A percentile compares a stretch with the other conserved stretches of the same genome.
phyloP scores from a whole-genome alignment of 2,888 invertebrate species.

The Orthonychiurus folsomi region DNA sequence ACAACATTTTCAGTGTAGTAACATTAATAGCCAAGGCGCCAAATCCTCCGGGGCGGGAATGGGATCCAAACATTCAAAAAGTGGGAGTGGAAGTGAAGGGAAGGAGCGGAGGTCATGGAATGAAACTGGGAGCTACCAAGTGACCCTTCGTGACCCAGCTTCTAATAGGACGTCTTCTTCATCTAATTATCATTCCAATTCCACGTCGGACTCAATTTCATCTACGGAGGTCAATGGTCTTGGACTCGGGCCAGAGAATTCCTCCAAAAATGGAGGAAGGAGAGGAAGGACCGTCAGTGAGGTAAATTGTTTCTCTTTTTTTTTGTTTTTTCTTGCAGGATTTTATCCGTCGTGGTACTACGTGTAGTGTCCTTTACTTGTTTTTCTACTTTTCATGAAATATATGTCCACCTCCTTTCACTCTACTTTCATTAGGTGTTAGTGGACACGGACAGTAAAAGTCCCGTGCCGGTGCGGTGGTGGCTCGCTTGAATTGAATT shows the following conservation, averaged over 20 bases:
- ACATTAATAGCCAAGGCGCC: no score
- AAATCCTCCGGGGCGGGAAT: background rate
- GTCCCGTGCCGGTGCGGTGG: no score
- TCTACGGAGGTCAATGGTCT: background rate
- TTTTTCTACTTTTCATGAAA: no score
- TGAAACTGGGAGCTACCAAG: background rate
- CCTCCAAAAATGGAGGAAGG: background rate
- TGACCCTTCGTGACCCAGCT: slow-evolving; percentile 6
- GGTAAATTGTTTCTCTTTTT: no score
- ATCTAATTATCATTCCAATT: slow-evolving; percentile 16
- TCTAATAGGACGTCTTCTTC: slow-evolving; percentile 19
- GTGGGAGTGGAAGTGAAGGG: background rate
- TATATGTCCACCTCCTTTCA: no score
- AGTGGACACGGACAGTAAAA: no score
- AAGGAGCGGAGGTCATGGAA: slow-evolving; percentile 7
- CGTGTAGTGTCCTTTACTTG: no score
- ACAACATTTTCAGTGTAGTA: background rate
- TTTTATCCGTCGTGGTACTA: no score
- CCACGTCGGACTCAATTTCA: slow-evolving; percentile 1
- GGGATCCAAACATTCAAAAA: background rate
- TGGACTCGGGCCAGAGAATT: background rate
- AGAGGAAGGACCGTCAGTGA: background rate
- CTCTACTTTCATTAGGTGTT: no score
- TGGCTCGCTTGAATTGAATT: no score
- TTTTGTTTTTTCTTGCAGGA: background rate